Base-by-base conservation (phyloP, 2,888 invertebrate genomes). In the Tigriopus californicus region DNA sequence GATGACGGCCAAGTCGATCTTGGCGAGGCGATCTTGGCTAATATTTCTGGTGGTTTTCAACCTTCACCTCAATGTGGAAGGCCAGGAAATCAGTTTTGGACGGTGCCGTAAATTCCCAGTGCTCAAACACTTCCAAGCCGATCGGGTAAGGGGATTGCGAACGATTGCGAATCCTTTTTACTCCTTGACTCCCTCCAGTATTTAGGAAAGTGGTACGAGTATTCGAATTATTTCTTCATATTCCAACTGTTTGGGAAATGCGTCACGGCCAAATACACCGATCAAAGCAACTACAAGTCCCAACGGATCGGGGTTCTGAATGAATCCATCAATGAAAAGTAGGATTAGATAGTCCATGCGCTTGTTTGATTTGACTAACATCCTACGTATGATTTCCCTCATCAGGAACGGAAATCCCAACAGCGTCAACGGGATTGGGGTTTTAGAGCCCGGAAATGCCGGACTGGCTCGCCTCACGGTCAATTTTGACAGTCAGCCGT, bases 161-260 rank as follows among this genome's bases (percentile, higher is more conserved):
- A 8, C 10, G 15, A 20, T 49, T 49, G 15, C 20, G 13, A 22
- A 13, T 13, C 4, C 20, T 3, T 49, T 11, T 8, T 20, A 20
- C 20, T 3, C 3, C 18, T 5, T 44, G 46, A 44, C 18, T 10
- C 13, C 46, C 12, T 61, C 20, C 73, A 83, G 83, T 83, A 82
- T 66, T 68, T 80, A 67, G 85, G 86, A 46, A 77, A 77, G 66
- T 86, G 85, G 85, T 85, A 80, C 67, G 85, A 86, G 69, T 76
- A 77, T 18, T 79, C 82, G 65, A 79, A 81, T 66, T 86, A 85
- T 70, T 83, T 83, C 66, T 79, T 81, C 48, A 66, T 82, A n/a
- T 82, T 83, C 68, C 80, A 85, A 69, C 70, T 81, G 10, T 82
- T 80, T 4, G 82, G 82, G 40, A 81, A 80, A 66, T 86, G 85